These are phyloP conservation scores for Metridium senile DNA, from an alignment of 92 coral and sea anemone genomes.

Conservation along the genomic window DNA sequence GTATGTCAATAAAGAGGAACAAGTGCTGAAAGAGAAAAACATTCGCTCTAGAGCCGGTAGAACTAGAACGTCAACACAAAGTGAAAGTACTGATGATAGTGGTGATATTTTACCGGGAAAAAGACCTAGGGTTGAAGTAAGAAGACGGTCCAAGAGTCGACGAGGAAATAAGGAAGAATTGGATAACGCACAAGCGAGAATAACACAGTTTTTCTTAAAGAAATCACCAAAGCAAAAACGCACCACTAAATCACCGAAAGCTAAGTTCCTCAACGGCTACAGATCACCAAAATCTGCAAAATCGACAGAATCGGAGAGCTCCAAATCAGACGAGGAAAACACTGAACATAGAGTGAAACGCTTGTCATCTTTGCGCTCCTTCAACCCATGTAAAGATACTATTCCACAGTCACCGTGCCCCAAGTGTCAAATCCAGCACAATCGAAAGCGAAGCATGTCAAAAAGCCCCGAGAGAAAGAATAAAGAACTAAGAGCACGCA, in stretches of 20 bases:
- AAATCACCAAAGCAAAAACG: constrained; percentile 25
- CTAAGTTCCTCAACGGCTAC: constrained; percentile 15
- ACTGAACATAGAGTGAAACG: constrained; percentile 35
- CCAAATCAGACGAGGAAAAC: constrained; percentile 47
- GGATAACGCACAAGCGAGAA: constrained; percentile 34
- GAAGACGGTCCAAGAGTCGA: constrained; percentile 1
- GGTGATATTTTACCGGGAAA: constrained; percentile 11
- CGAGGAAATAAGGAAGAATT: constrained; percentile 4
- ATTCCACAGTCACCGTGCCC: constrained; percentile 55
- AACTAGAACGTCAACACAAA: constrained; percentile 11
- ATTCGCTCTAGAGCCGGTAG: constrained; percentile 15
- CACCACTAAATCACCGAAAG: constrained; percentile 8
- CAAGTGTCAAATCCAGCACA: constrained; percentile 61
- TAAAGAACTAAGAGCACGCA: constrained; percentile 53
- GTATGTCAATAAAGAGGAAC: constrained; percentile 16
- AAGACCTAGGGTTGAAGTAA: constrained; percentile 3
- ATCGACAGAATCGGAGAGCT: constrained; percentile 28
- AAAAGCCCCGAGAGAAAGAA: constrained; percentile 34
- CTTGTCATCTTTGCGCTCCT: constrained; percentile 46
- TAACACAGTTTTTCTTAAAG: constrained; percentile 38
- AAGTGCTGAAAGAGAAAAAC: constrained; percentile 13
- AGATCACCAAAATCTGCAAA: constrained; percentile 2
- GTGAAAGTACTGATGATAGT: background rate
- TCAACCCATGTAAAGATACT: constrained; percentile 46
- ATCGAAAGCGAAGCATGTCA: constrained; percentile 21